A percentile compares a stretch with the other conserved stretches of the same genome.
These are phyloP conservation scores for Drosophila imparisetae DNA, from an alignment of 2,888 invertebrate species.

Conservation along the genomic window DNA sequence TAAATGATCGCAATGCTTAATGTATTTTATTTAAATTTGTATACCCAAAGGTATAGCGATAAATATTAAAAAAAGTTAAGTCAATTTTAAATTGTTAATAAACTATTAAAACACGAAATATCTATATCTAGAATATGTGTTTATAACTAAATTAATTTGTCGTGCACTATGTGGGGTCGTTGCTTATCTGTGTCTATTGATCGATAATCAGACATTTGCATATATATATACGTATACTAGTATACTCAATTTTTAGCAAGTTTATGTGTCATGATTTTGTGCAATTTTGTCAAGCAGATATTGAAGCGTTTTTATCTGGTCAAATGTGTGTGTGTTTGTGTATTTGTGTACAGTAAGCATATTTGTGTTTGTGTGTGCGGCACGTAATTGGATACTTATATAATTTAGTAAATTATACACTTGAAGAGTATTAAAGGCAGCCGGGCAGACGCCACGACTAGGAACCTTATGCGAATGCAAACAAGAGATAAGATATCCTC, in stretches of 20 bases:
- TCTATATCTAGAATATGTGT: not conserved
- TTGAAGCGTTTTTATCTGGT: constrained; percentile 45
- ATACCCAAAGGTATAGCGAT: not conserved
- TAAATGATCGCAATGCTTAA: not conserved
- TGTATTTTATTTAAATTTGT: not conserved
- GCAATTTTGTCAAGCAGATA: constrained; percentile 43
- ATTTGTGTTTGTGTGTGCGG: constrained; percentile 37
- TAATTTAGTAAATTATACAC: constrained; percentile 79
- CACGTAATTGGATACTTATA: constrained; percentile 77
- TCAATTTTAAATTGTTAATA: too few species aligned
- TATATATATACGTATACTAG: not conserved
- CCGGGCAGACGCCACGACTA: constrained; percentile 53
- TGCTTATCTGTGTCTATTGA: constrained; percentile 28
- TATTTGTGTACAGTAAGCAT: not conserved
- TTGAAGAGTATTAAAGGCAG: constrained; percentile 78
- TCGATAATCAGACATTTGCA: constrained; percentile 8
- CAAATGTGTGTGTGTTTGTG: constrained; percentile 18
- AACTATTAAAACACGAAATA: not conserved
- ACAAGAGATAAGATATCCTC: constrained; percentile 82
- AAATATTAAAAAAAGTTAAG: not conserved
- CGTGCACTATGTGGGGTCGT: constrained; percentile 29
- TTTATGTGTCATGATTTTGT: constrained; percentile 37
- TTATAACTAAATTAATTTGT: constrained; percentile 29
- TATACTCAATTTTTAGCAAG: not conserved
- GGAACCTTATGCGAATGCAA: constrained; percentile 76